Base-by-base conservation (phyloP, 2,888 invertebrate genomes). In the Cosmorhoe ocellata region DNA sequence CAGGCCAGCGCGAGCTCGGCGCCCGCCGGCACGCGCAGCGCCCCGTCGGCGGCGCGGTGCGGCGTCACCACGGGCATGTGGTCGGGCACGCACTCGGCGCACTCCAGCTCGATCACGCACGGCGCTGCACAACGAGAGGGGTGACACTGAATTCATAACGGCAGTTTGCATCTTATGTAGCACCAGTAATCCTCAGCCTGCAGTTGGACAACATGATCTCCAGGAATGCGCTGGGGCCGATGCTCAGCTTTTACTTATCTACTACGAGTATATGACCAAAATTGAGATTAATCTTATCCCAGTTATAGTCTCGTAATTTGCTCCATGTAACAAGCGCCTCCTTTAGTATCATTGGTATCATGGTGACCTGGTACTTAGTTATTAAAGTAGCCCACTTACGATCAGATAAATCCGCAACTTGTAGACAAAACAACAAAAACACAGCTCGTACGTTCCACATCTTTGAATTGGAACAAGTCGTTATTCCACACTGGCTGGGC, bases 61-160 rank as follows among this genome's bases (percentile, higher is more conserved):
- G 84, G 79, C 66, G 74, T 69, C 76, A 90, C 82, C 64, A 81
- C 63, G 61, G 90, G 87, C 82, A 86, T 81, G 79, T 84, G 69
- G 57, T 89, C 90, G 33, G 90, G 90, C 48, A 87, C 40, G 70
- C 90, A 90, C 69, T 88, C 89, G 45, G 64, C 65, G 56, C 90
- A 90, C 41, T 73, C 69, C 63, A 90, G 66, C 45, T 90, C 87
- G 58, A 90, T 78, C 39, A 72, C 66, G 69, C 90, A 90, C 38
- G 67, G 63, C 45, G 73, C 78, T 75, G 61, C 9, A 42, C 22
- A 4, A 10, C 13, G 24, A n/a, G 27, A 28, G n/a, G 5, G n/a
- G n/a, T n/a, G n/a, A n/a, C n/a, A n/a, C n/a, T n/a, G n/a, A n/a
- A n/a, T n/a, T n/a, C n/a, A n/a, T n/a, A n/a, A n/a, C n/a, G n/a